A percentile compares a stretch with the other conserved stretches of the same genome.
Evolutionary conservation across 2,888 invertebrate genomes (phyloP).

Genomic region (Homarus gammarus): DNA sequence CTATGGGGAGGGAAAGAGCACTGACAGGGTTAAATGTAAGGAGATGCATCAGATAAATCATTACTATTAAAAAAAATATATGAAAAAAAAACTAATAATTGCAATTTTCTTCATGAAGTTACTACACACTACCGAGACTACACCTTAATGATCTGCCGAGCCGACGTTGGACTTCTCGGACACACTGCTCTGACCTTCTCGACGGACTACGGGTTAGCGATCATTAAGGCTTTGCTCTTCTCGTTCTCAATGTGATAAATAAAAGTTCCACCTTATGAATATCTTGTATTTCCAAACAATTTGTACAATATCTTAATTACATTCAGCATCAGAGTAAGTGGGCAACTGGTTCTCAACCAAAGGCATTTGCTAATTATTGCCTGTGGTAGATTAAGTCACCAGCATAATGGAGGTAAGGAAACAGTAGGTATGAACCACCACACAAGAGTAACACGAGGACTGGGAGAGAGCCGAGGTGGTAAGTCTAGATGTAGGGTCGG

Average conservation of each 20-base stretch:
- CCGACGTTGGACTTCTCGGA: too few relatives aligned
- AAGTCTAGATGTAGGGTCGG: neutral
- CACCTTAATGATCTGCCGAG: too few relatives aligned
- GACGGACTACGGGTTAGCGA: neutral
- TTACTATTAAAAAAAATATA: too few relatives aligned
- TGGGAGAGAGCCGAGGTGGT: conserved; percentile 8
- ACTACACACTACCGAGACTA: too few relatives aligned
- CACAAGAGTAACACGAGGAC: neutral
- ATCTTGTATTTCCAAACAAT: conserved; percentile 62
- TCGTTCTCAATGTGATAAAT: conserved; percentile 47
- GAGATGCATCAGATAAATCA: too few relatives aligned
- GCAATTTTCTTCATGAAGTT: too few relatives aligned
- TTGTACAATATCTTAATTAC: conserved; percentile 63
- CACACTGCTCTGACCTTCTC: too few relatives aligned
- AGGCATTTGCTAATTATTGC: neutral
- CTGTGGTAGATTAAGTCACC: neutral
- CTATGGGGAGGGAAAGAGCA: neutral
- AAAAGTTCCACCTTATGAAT: conserved; percentile 44
- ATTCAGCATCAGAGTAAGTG: conserved; percentile 30
- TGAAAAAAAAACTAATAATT: too few relatives aligned
- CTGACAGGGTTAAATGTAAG: neutral
- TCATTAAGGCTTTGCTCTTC: neutral
- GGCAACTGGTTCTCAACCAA: conserved; percentile 36
- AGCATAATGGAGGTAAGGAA: neutral
- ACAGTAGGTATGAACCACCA: neutral